Evolutionary conservation across 2,113 vertebrate species (phyloP).

Genomic region (Engystomops pustulosus): DNA sequence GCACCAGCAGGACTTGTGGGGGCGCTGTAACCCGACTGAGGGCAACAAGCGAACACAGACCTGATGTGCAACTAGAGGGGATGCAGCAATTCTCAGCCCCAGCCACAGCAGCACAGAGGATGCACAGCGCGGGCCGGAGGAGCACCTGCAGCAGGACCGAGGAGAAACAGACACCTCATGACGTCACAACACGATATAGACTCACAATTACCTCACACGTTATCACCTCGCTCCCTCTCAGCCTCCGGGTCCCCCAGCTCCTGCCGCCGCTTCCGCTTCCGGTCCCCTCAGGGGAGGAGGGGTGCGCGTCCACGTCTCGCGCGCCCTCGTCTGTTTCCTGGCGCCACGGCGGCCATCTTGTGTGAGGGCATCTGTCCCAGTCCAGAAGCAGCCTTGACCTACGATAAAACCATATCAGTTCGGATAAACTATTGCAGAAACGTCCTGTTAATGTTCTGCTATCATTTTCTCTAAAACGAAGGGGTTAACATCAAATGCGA

Average conservation of each 20-base stretch:
- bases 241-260: constrained; percentile 43
- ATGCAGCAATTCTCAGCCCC: not conserved
- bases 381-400: not conserved
- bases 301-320: not conserved
- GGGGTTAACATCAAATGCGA: not conserved
- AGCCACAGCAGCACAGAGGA: not conserved
- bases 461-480: not conserved
- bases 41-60: not conserved
- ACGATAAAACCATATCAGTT: not conserved
- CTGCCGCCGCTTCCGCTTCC: constrained; percentile 61
- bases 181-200: not conserved
- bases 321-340: not conserved
- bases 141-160: not conserved
- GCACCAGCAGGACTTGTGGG: not conserved
- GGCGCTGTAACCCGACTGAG: not conserved
- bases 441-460: fast-evolving
- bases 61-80: not conserved
- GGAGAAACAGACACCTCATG: not conserved
- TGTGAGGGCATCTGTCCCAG: not conserved
- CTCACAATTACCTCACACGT: constrained; percentile 32
- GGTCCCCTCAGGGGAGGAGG: constrained; percentile 55
- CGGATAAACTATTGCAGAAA: not conserved
- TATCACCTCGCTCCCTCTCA: constrained; percentile 57
- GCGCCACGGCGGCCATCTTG: constrained; percentile 26
- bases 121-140: not conserved